Percentiles rank a stretch among this genome's conserved stretches.
These are phyloP conservation scores for Galeopterus variegatus DNA, from an alignment of 2,113 vertebrate species.

Conservation along the genomic window DNA sequence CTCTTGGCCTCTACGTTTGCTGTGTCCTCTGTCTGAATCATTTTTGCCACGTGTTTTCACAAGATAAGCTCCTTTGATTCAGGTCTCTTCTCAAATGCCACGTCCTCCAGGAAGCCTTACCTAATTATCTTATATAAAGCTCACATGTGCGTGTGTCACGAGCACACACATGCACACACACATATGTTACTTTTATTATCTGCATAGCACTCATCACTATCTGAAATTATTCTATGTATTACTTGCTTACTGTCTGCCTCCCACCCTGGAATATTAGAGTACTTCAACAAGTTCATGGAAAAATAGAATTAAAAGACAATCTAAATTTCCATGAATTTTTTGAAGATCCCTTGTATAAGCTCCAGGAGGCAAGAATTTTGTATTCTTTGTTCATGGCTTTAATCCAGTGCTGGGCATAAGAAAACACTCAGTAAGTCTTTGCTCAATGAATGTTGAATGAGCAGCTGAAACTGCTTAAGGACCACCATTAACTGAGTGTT, in stretches of 20 bases:
- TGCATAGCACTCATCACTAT: neutral
- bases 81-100: neutral
- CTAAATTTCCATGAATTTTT: too few relatives aligned
- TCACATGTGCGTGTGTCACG: rapidly evolving
- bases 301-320: too few relatives aligned
- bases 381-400: neutral
- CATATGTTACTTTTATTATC: neutral
- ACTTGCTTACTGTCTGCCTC: neutral
- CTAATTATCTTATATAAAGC: neutral
- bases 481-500: neutral
- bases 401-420: neutral
- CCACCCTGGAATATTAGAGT: neutral
- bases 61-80: neutral
- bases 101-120: neutral
- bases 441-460: neutral
- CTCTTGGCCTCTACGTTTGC: neutral
- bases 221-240: neutral
- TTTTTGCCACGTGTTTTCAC: neutral
- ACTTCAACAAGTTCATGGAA: too few relatives aligned
- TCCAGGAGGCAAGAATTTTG: neutral
- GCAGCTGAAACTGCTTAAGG: neutral
- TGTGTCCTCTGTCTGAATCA: neutral
- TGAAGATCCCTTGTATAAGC: neutral
- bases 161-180: neutral
- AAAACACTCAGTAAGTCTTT: neutral